Conservation (phyloP, 2,797 vertebrate genomes). For the Delichon dasypus region DNA sequence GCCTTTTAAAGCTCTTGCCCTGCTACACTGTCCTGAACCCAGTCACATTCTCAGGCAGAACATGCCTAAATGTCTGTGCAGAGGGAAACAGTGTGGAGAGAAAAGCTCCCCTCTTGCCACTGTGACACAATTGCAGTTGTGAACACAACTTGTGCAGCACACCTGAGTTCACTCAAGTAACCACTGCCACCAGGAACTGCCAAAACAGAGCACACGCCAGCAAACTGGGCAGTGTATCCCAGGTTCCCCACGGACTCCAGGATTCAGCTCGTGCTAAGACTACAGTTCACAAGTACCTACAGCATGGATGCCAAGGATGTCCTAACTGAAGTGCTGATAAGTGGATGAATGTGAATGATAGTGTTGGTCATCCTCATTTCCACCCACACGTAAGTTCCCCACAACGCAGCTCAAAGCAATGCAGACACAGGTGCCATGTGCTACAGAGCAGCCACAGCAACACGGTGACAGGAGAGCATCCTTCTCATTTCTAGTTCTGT, state of each 20-base stretch:
- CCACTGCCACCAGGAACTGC: background rate
- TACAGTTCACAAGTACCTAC: background rate
- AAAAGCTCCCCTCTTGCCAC: background rate
- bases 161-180: background rate
- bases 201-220: background rate
- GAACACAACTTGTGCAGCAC: background rate
- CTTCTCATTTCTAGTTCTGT: background rate
- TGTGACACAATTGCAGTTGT: background rate
- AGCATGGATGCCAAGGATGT: background rate
- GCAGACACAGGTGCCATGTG: background rate
- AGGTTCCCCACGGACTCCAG: background rate
- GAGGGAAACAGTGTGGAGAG: background rate
- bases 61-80: background rate
- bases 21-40: background rate
- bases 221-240: background rate
- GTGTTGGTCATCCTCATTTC: background rate
- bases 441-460: background rate
- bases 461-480: background rate
- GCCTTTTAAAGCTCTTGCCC: background rate
- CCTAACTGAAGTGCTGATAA: accelerated
- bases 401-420: background rate
- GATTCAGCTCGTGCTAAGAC: background rate
- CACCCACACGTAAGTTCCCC: background rate
- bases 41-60: background rate
- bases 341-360: background rate